These are phyloP conservation scores for Sander lucioperca DNA, from an alignment of 2,113 vertebrate genomes.

Conservation along the genomic window DNA sequence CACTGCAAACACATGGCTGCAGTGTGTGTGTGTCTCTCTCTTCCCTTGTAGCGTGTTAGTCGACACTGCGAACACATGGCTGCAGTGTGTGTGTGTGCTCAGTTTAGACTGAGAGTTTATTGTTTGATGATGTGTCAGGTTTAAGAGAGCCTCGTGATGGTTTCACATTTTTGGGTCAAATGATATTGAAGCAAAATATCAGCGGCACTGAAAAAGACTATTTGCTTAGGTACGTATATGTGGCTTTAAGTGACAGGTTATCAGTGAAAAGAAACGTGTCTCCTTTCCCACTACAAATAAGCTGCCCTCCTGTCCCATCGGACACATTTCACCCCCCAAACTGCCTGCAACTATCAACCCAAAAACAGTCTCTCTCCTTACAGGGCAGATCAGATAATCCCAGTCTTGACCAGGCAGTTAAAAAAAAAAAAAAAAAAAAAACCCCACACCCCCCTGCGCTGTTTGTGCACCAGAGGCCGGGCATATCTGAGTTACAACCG, in stretches of 20 bases:
- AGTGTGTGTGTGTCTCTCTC: not conserved
- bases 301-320: not conserved
- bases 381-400: slow-evolving; percentile 51
- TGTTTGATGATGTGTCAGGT: slow-evolving; percentile 38
- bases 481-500: slow-evolving; percentile 19
- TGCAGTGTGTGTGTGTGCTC: slow-evolving; percentile 12
- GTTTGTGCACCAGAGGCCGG: slow-evolving; percentile 10
- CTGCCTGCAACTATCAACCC: not conserved
- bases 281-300: not conserved
- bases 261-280: not conserved
- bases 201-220: not conserved
- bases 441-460: not conserved
- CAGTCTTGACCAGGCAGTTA: slow-evolving; percentile 45
- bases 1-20: too few relatives aligned
- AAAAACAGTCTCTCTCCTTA: not conserved
- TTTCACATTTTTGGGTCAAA: slow-evolving; percentile 39
- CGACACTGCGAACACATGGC: slow-evolving; percentile 33
- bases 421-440: slow-evolving; percentile 48
- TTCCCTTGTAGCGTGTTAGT: not conserved
- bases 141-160: slow-evolving; percentile 31
- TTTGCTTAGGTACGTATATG: not conserved
- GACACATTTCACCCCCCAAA: slow-evolving; percentile 10
- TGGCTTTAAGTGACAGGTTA: not conserved
- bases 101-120: slow-evolving; percentile 58
- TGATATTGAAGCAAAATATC: slow-evolving; percentile 6